phyloP scores from a whole-genome alignment of 1,140 invertebrate genomes.

The Latrodectus geometricus region DNA sequence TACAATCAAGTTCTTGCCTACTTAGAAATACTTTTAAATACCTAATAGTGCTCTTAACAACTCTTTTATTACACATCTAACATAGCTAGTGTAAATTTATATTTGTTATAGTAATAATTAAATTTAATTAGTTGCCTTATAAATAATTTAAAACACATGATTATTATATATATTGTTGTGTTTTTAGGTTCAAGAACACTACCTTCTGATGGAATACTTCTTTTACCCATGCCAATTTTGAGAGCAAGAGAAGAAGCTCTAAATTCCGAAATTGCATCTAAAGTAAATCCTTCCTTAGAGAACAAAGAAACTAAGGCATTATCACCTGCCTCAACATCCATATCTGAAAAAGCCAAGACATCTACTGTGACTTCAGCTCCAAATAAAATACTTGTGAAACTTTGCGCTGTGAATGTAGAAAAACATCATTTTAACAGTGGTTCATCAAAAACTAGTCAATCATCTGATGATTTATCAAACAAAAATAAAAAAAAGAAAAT shows the following conservation, averaged over 20 bases:
- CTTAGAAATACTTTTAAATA: too few species aligned
- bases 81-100: too few species aligned
- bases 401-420: neutral
- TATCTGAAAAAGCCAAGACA: neutral
- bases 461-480: neutral
- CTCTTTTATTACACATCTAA: too few species aligned
- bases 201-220: conserved; percentile 5
- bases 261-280: neutral
- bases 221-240: conserved; percentile 28
- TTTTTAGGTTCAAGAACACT: conserved; percentile 3
- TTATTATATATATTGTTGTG: neutral
- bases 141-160: too few species aligned
- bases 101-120: too few species aligned
- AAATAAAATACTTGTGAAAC: neutral
- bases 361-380: neutral
- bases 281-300: neutral
- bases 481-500: neutral
- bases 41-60: too few species aligned
- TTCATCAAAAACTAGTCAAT: neutral
- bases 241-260: neutral
- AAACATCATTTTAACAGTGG: neutral
- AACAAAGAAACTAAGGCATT: neutral
- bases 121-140: too few species aligned
- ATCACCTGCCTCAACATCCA: neutral
- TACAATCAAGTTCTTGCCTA: too few species aligned